Evolutionary conservation across 2,888 invertebrate species (phyloP).

Genomic region (Drosophila hamatofila): DNA sequence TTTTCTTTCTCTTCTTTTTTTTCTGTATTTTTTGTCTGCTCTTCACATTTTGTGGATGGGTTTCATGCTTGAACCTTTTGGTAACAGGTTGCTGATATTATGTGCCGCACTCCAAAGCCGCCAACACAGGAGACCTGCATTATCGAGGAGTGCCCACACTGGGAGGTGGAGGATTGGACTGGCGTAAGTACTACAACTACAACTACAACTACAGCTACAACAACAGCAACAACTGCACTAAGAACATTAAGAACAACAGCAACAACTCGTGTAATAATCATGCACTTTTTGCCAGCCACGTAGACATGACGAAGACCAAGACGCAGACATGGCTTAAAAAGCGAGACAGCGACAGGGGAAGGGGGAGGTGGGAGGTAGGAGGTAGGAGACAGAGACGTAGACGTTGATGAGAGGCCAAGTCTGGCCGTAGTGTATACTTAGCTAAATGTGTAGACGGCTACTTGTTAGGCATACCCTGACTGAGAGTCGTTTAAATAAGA

Average conservation of each 20-base stretch:
- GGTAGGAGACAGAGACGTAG: not conserved
- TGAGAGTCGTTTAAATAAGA: not conserved
- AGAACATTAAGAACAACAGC: constrained; percentile 15
- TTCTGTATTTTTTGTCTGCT: constrained; percentile 44
- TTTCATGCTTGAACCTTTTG: constrained; percentile 20
- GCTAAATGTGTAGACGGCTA: constrained; percentile 68
- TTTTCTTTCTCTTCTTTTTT: constrained; percentile 9
- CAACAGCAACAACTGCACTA: constrained; percentile 14
- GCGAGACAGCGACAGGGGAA: constrained; percentile 7
- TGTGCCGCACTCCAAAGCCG: constrained; percentile 91
- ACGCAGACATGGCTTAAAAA: constrained; percentile 17
- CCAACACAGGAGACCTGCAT: constrained; percentile 93
- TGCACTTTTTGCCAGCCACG: constrained; percentile 58
- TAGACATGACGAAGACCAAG: constrained; percentile 28
- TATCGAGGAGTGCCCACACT: constrained; percentile 93
- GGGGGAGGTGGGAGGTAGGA: too few relatives aligned
- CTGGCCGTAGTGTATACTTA: constrained; percentile 66
- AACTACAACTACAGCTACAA: constrained; percentile 11
- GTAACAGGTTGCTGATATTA: constrained; percentile 90
- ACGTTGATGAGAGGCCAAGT: constrained; percentile 59
- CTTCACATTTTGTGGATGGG: constrained; percentile 20
- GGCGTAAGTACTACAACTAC: constrained; percentile 89
- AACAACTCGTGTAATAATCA: constrained; percentile 65
- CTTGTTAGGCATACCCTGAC: constrained; percentile 42
- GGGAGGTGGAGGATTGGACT: constrained; percentile 95